These are phyloP conservation scores for Dasypogon diadema DNA, from an alignment of 2,888 invertebrate species.

Conservation along the genomic window DNA sequence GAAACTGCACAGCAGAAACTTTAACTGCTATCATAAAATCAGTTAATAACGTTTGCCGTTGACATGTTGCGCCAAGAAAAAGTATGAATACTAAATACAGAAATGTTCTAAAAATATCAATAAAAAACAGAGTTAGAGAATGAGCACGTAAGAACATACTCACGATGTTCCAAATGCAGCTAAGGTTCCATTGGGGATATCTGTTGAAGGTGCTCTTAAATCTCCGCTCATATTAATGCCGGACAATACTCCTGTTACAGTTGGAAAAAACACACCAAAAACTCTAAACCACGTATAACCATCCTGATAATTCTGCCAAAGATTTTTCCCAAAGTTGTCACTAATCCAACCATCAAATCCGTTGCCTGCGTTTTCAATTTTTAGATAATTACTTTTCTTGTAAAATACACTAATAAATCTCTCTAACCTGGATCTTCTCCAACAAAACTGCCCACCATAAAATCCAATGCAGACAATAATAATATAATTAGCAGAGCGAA, in stretches of 20 bases:
- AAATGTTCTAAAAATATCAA: constrained; percentile 75
- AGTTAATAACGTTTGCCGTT: constrained; percentile 75
- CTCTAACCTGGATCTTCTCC: constrained; percentile 76
- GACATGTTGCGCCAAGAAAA: constrained; percentile 90
- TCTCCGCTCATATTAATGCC: constrained; percentile 99
- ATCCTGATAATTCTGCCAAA: constrained; percentile 82
- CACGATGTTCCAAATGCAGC: constrained; percentile 93
- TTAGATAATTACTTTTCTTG: too few species aligned
- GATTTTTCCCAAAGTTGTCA: constrained; percentile 83
- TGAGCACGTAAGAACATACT: constrained; percentile 56
- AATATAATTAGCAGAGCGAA: constrained; percentile 88
- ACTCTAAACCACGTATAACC: constrained; percentile 94
- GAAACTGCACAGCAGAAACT: constrained; percentile 84
- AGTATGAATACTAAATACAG: constrained; percentile 91
- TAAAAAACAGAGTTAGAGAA: not conserved
- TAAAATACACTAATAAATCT: too few species aligned
- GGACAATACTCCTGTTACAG: constrained; percentile 95
- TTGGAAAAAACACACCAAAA: constrained; percentile 97
- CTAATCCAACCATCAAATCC: constrained; percentile 91
- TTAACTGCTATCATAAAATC: constrained; percentile 94
- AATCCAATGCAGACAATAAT: constrained; percentile 90
- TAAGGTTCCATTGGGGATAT: constrained; percentile 94
- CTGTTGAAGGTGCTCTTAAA: constrained; percentile 88
- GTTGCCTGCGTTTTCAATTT: constrained; percentile 27
- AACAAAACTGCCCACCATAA: constrained; percentile 92